A percentile compares a stretch with the other conserved stretches of the same genome.
phyloP scores from a whole-genome alignment of 2,113 vertebrate species.

The Stomatorhinus ivindoensis region DNA sequence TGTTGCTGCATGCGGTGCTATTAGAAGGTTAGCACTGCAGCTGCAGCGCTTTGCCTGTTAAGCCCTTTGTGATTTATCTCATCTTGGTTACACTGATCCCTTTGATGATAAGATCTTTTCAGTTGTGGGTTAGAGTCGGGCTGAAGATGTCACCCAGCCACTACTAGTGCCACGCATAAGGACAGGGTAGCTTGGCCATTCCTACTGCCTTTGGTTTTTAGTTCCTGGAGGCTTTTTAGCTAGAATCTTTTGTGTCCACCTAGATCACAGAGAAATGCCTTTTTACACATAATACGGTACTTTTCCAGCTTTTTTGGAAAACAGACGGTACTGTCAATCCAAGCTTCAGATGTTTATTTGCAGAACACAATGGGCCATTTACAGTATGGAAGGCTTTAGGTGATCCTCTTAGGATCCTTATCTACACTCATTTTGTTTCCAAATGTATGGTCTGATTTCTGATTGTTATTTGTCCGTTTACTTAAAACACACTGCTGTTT shows the following conservation, averaged over 20 bases:
- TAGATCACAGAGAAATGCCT: too few relatives aligned
- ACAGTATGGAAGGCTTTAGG: neutral
- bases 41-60: too few relatives aligned
- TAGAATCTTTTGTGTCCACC: neutral
- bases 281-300: neutral
- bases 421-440: neutral
- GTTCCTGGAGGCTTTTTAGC: neutral
- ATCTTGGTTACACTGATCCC: too few relatives aligned
- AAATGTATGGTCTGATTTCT: neutral
- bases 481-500: neutral
- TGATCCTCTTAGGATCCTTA: neutral
- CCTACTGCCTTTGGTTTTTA: neutral
- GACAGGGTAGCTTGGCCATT: neutral
- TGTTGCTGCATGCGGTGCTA: neutral
- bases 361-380: neutral
- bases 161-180: neutral
- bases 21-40: neutral
- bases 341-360: neutral
- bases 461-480: neutral
- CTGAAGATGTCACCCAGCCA: neutral
- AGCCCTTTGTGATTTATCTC: too few relatives aligned
- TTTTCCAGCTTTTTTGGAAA: neutral
- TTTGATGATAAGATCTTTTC: too few relatives aligned
- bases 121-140: too few relatives aligned
- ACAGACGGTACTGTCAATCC: neutral